Base-by-base conservation (phyloP, 2,113 vertebrate genomes). In the Dasypus novemcinctus region DNA sequence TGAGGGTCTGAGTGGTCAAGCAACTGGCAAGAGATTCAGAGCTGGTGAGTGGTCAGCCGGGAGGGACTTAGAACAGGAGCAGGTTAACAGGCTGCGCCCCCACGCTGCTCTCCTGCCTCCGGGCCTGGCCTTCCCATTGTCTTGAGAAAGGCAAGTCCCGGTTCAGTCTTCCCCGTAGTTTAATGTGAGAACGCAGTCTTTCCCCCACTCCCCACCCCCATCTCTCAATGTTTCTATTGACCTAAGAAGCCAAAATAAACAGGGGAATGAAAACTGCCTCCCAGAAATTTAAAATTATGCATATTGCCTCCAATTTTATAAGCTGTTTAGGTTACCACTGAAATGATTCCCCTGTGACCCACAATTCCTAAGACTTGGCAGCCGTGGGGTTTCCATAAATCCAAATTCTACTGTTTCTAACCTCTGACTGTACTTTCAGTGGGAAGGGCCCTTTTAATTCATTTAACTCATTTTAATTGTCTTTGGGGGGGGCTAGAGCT, bases 381-480 rank as follows among this genome's bases (percentile, higher is more conserved):
- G 98, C 93, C 15, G 0, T 29, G 21, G 95, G 88, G 94, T 97
- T 97, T 98, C 97, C 97, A 97, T 98, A 98, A 98, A 98, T 98
- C 97, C 97, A 97, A 78, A 97, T 93, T 95, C 98, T 96, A 95
- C 98, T 95, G 93, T 97, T 98, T 94, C 97, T 98, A 98, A 98
- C 98, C 98, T 98, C 97, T 98, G 98, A 97, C 97, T 97, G 75
- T 71, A 90, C 97, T 97, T 98, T 98, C 97, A 95, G 93, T 31
- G 95, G 90, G 97, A 97, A 96, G 96, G 97, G 92, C 97, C 17
- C 85, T 98, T 98, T 97, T 98, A 97, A 98, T 98, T 98, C 97
- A 98, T 98, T 98, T 98, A 98, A 98, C 97, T 98, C 96, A 84
- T 97, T 98, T 98, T 98, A 98, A 98, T 98, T 98, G 98, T 98